phyloP scores from a whole-genome alignment of 2,888 invertebrate genomes.

The Conops quadrifasciatus region DNA sequence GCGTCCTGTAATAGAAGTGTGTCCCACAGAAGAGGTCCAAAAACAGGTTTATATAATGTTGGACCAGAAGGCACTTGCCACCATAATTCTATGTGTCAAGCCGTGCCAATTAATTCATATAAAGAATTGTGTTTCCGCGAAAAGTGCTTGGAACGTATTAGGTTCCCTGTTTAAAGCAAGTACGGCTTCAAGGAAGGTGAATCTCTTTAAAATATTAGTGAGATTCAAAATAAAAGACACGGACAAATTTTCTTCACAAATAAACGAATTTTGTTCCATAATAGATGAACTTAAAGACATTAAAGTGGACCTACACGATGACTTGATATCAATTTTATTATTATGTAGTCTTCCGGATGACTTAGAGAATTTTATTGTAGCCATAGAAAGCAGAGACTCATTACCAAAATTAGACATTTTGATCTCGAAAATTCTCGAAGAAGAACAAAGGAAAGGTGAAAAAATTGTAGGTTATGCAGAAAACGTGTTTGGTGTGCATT shows the following conservation, averaged over 20 bases:
- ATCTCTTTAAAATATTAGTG: conserved; percentile 31
- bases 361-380: no score
- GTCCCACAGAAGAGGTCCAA: background rate
- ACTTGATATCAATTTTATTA: no score
- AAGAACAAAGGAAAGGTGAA: conserved; percentile 2
- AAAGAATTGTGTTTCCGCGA: conserved; percentile 7
- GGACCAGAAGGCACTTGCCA: conserved; percentile 37
- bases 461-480: no score
- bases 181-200: conserved; percentile 38
- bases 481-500: background rate
- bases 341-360: no score
- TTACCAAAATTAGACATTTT: no score
- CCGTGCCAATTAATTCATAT: conserved; percentile 7
- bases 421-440: background rate
- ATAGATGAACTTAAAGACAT: background rate
- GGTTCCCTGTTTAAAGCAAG: conserved; percentile 38
- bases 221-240: background rate
- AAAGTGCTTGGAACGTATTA: conserved; percentile 36
- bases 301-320: background rate
- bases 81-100: conserved; percentile 31
- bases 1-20: background rate
- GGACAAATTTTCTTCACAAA: conserved; percentile 25
- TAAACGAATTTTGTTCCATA: conserved; percentile 33
- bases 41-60: background rate
- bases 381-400: no score